Evolutionary conservation across 2,113 vertebrate species (phyloP).

Genomic region (Pseudopipra pipra): DNA sequence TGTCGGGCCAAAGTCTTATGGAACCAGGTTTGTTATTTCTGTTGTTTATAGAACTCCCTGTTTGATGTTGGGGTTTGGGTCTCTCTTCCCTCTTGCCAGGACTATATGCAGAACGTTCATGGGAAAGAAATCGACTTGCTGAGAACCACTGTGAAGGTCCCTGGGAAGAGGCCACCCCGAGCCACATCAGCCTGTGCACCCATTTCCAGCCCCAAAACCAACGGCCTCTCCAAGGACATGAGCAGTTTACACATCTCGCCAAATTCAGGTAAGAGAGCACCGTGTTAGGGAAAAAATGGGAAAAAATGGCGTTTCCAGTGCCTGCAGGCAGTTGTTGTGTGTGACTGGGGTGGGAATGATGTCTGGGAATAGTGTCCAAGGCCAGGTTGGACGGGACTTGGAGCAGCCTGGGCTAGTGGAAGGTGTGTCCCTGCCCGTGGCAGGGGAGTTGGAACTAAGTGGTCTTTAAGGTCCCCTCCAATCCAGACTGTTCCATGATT

Average conservation of each 20-base stretch:
- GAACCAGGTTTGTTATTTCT: not conserved
- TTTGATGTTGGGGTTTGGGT: not conserved
- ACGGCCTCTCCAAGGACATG: constrained; percentile 94
- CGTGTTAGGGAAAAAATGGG: fast-evolving
- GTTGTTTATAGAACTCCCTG: not conserved
- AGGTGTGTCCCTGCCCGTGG: not conserved
- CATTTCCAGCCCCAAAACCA: constrained; percentile 89
- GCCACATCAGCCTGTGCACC: constrained; percentile 90
- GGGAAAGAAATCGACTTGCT: constrained; percentile 96
- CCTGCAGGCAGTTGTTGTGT: not conserved
- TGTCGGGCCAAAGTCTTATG: not conserved
- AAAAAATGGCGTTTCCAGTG: not conserved
- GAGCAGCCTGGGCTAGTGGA: fast-evolving
- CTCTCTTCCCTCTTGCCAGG: constrained; percentile 64
- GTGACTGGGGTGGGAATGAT: not conserved
- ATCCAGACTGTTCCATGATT: not conserved
- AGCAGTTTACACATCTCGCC: constrained; percentile 91
- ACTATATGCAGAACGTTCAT: constrained; percentile 98
- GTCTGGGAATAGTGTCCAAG: not conserved
- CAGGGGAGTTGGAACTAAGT: not conserved
- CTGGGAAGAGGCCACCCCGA: constrained; percentile 92
- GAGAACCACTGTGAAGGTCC: constrained; percentile 96
- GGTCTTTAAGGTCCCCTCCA: not conserved
- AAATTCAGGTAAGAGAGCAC: constrained; percentile 77
- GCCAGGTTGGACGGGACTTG: not conserved